phyloP scores from a whole-genome alignment of 2,888 invertebrate genomes.

The Microctonus hyperodae region DNA sequence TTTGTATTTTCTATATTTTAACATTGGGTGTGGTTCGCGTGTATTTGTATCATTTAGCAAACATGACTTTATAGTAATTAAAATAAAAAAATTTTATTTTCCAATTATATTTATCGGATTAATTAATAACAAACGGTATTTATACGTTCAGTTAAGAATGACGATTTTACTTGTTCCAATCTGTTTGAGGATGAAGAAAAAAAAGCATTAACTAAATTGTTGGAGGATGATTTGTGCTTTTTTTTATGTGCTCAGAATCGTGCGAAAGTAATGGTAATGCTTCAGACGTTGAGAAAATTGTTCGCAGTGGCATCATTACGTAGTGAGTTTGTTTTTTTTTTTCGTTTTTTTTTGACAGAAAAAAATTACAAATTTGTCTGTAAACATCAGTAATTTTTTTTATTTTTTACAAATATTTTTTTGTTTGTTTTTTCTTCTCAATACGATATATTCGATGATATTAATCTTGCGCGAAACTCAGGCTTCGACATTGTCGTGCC shows the following conservation, averaged over 20 bases:
- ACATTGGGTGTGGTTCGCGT: background rate
- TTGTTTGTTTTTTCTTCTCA: conserved; percentile 20
- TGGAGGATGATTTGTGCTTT: background rate
- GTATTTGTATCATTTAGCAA: background rate
- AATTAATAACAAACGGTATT: background rate
- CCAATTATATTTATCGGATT: background rate
- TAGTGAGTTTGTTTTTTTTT: conserved; percentile 5
- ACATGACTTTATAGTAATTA: background rate
- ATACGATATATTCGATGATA: background rate
- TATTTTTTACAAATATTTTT: background rate
- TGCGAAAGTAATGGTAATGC: background rate
- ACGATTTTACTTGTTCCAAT: background rate
- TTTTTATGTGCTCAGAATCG: background rate
- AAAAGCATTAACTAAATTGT: background rate
- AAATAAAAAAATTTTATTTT: background rate
- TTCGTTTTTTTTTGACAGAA: background rate
- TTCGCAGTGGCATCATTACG: background rate
- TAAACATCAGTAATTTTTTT: background rate
- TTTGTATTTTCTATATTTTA: background rate
- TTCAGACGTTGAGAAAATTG: background rate
- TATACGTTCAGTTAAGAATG: background rate
- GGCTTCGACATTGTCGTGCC: conserved; percentile 20
- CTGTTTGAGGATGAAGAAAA: background rate
- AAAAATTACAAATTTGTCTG: background rate
- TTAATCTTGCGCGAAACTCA: background rate